Conservation (phyloP, 2,797 vertebrate species). For the Neomorphus geoffroyi region DNA sequence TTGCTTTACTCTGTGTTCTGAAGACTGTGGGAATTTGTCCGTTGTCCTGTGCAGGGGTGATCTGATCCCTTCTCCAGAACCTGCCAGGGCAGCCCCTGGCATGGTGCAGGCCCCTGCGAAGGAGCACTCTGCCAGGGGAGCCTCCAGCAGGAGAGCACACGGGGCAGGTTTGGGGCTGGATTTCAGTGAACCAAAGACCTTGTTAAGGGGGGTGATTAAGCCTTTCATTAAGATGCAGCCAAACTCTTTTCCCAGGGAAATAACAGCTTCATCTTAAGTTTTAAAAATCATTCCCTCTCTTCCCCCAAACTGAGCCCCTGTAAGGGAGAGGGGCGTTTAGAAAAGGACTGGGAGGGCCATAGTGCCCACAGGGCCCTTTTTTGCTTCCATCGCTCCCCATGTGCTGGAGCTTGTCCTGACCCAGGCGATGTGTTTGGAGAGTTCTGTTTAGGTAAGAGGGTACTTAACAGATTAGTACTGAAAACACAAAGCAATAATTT, state of each 20-base stretch:
- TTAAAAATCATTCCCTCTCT: slow-evolving; percentile 68
- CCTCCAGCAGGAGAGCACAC: background rate
- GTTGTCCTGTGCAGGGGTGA: background rate
- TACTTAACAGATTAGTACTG: slow-evolving; percentile 78
- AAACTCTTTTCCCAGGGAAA: slow-evolving; percentile 74
- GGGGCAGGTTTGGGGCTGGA: slow-evolving; percentile 66
- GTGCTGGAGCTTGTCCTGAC: slow-evolving; percentile 23
- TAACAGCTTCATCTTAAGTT: slow-evolving; percentile 72
- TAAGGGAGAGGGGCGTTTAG: slow-evolving; percentile 25
- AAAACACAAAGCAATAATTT: slow-evolving; percentile 88
- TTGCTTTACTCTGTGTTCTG: slow-evolving; percentile 66
- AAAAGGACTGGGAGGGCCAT: background rate
- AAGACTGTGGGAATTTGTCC: slow-evolving; percentile 41
- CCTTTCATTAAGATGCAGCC: slow-evolving; percentile 73
- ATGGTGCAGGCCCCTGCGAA: background rate
- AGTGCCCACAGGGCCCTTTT: background rate
- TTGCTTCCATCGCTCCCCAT: background rate
- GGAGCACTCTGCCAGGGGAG: background rate
- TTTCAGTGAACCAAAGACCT: slow-evolving; percentile 65
- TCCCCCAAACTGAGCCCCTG: slow-evolving; percentile 61
- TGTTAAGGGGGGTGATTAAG: slow-evolving; percentile 65
- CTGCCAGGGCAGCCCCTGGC: background rate
- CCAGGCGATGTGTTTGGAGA: slow-evolving; percentile 74
- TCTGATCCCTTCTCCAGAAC: slow-evolving; percentile 33
- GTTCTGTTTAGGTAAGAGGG: slow-evolving; percentile 75